Evolutionary conservation across 2,797 vertebrate species (phyloP).

Genomic region (Thamnophis elegans): DNA sequence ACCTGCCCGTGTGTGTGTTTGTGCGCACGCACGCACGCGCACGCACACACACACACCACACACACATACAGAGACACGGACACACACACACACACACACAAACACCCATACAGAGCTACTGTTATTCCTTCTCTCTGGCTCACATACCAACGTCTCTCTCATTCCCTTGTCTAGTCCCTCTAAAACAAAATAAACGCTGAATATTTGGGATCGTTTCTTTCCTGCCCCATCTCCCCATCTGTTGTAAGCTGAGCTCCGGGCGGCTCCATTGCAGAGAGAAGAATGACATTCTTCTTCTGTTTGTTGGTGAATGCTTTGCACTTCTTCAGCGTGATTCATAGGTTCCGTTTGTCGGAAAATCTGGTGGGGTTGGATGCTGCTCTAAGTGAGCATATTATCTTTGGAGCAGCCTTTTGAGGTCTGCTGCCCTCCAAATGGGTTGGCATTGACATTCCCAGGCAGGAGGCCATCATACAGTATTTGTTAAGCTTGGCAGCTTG

Average conservation of each 20-base stretch:
- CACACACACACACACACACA: neutral
- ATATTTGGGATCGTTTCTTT: slow-evolving; percentile 26
- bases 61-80: neutral
- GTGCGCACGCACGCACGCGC: no score
- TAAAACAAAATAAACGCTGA: slow-evolving; percentile 1
- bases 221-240: slow-evolving; percentile 50
- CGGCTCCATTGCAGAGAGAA: slow-evolving; percentile 34
- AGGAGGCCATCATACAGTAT: neutral
- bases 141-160: neutral
- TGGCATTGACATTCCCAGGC: neutral
- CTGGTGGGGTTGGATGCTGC: slow-evolving; percentile 57
- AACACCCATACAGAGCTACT: neutral
- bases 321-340: slow-evolving; percentile 66
- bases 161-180: neutral
- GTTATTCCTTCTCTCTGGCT: neutral
- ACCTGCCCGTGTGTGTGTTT: neutral
- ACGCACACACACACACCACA: no score
- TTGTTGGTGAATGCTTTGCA: slow-evolving; percentile 57
- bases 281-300: slow-evolving; percentile 47
- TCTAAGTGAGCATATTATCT: slow-evolving; percentile 20
- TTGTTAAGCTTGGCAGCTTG: neutral
- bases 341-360: slow-evolving; percentile 64
- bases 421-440: neutral
- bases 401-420: slow-evolving; percentile 52
- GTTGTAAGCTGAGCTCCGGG: slow-evolving; percentile 45